Base-by-base conservation (phyloP, 1,140 invertebrate genomes). In the Mamestra configurata region DNA sequence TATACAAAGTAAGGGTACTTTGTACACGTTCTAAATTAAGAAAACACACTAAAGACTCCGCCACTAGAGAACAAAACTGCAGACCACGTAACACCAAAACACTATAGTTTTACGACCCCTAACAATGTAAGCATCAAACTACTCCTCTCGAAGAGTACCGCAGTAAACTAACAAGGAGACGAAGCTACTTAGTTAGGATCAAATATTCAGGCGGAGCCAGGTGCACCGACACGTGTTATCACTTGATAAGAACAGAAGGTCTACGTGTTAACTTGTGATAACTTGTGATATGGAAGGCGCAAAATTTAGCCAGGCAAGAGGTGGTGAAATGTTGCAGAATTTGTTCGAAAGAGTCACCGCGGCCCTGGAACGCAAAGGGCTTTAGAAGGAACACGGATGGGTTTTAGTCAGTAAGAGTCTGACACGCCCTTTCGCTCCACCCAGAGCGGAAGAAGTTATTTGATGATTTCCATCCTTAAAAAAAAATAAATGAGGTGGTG, bases 121-220 rank as follows among this genome's bases (percentile, higher is more conserved):
- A 13, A 55, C 53, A 24, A 0, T 55, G 53, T 55, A 55, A 24
- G 4, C 20, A 24, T 24, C 3, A 24, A 55, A 55, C 1, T 24
- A 55, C 1, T 1, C 22, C 11, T 10, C 51, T 22, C 8, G 5
- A 53, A 55, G 53, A 3, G 53, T 24, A 55, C 1, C 20, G 49
- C 8, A 53, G 18, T 55, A 49, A 49, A 49, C 15, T n/a, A 55
- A 24, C 7, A 13, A 55, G 53, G n/a, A 24, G 20, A 55, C 53
- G 20, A 18, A 24, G 53, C 53, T 55, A 55, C 53, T 55, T 55
- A 55, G 53, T 55, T 24, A 24, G 10, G 20, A 55, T 55, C 22
- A 55, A 55, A 55, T 55, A 55, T 55, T 55, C 22, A 55, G 53
- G 11, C 22, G 53, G 18, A 51, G 18, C 4, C 18, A 55, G 22